A percentile compares a stretch with the other conserved stretches of the same genome.
These are phyloP conservation scores for Spatulosminthurus flaviceps DNA, from an alignment of 2,888 invertebrate species.

Conservation along the genomic window DNA sequence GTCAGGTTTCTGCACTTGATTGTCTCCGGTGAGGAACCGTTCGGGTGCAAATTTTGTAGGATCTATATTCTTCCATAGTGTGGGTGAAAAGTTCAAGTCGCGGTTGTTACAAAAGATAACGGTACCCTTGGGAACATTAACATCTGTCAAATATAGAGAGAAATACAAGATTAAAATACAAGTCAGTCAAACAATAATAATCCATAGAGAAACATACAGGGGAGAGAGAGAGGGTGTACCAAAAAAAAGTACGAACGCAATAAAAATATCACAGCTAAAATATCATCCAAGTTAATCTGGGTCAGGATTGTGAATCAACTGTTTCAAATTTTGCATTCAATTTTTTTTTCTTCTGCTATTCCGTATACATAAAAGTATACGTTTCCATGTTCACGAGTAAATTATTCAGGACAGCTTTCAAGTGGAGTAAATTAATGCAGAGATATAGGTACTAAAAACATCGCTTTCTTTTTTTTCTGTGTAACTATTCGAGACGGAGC, in stretches of 20 bases:
- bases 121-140: constrained; percentile 78
- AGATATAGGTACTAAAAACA: neutral
- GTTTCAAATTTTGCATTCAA: constrained; percentile 25
- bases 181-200: neutral
- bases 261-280: constrained; percentile 19
- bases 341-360: too few species aligned
- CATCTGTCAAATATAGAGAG: too few species aligned
- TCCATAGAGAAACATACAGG: too few species aligned
- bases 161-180: constrained; percentile 41
- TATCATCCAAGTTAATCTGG: constrained; percentile 30
- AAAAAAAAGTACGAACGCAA: too few species aligned
- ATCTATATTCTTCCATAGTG: constrained; percentile 74
- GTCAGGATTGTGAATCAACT: constrained; percentile 15
- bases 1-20: constrained; percentile 73
- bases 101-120: constrained; percentile 86
- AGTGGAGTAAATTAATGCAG: neutral
- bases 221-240: too few species aligned
- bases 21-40: constrained; percentile 72
- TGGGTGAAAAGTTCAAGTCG: constrained; percentile 78
- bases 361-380: too few species aligned
- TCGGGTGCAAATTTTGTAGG: constrained; percentile 79
- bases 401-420: neutral
- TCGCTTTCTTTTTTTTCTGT: constrained; percentile 29
- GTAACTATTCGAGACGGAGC: neutral
- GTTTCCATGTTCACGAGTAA: too few species aligned